A percentile compares a stretch with the other conserved stretches of the same genome.
Evolutionary conservation across 2,888 invertebrate species (phyloP).

Genomic region (Lordiphosa andalusiaca): DNA sequence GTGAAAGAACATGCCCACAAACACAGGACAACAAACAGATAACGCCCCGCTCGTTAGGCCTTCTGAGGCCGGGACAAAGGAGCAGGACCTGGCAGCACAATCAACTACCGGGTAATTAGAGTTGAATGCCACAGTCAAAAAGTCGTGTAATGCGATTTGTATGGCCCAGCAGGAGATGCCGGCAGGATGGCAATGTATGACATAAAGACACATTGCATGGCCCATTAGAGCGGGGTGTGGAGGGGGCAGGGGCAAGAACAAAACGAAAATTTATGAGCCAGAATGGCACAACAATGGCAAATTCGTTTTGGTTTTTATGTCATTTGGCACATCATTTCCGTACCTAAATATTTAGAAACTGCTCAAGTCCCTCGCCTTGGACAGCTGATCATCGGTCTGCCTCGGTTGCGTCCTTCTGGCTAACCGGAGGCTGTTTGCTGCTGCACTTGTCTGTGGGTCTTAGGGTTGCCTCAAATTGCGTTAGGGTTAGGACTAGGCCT

Average conservation of each 20-base stretch:
- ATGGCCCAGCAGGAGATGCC: slow-evolving; percentile 64
- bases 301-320: slow-evolving; percentile 71
- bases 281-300: slow-evolving; percentile 62
- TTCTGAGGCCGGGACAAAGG: slow-evolving; percentile 42
- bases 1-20: slow-evolving; percentile 21
- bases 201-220: slow-evolving; percentile 72
- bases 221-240: slow-evolving; percentile 44
- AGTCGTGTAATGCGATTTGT: slow-evolving; percentile 79
- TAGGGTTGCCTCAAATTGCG: slow-evolving; percentile 67
- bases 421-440: slow-evolving; percentile 62
- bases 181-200: slow-evolving; percentile 45
- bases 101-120: slow-evolving; percentile 74
- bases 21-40: slow-evolving; percentile 55
- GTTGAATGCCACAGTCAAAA: slow-evolving; percentile 72
- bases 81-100: slow-evolving; percentile 35
- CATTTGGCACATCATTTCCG: slow-evolving; percentile 51
- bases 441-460: slow-evolving; percentile 57
- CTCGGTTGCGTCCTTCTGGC: slow-evolving; percentile 2
- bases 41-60: slow-evolving; percentile 55
- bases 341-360: slow-evolving; percentile 77
- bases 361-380: slow-evolving; percentile 58
- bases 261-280: slow-evolving; percentile 50
- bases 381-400: slow-evolving; percentile 22
- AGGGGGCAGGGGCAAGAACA: slow-evolving; percentile 18
- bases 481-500: slow-evolving; percentile 64